These are phyloP conservation scores for Temnothorax curvispinosus DNA, from an alignment of 1,140 invertebrate species.

Conservation along the genomic window DNA sequence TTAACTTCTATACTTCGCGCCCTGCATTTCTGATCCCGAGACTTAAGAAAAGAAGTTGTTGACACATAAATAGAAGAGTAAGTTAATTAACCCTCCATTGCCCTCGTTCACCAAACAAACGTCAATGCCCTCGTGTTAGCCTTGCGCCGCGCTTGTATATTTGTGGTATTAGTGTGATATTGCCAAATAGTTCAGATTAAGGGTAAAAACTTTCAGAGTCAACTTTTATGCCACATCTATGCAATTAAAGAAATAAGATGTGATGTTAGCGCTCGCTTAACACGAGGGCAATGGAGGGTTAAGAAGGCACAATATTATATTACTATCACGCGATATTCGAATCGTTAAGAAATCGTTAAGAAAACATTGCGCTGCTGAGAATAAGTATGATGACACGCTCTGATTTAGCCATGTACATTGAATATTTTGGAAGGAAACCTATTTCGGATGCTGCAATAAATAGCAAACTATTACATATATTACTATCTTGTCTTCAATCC, in stretches of 20 bases:
- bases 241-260: no score
- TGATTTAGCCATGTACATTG: not conserved
- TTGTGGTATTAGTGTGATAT: no score
- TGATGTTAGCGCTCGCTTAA: no score
- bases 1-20: not conserved
- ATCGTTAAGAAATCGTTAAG: not conserved
- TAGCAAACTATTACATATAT: not conserved
- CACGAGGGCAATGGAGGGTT: no score
- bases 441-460: not conserved
- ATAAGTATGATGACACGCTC: not conserved
- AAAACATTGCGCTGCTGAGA: not conserved
- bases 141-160: no score
- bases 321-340: not conserved
- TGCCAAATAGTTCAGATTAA: no score
- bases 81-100: no score
- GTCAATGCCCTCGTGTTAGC: no score
- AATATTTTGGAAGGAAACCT: not conserved
- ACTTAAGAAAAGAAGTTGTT: not conserved
- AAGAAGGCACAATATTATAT: no score
- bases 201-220: no score
- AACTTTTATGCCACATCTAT: no score
- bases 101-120: no score
- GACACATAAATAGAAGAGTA: not conserved
- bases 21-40: not conserved
- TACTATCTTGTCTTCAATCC: not conserved